Conservation (phyloP, 2,797 vertebrate genomes). For the Merluccius polli region DNA sequence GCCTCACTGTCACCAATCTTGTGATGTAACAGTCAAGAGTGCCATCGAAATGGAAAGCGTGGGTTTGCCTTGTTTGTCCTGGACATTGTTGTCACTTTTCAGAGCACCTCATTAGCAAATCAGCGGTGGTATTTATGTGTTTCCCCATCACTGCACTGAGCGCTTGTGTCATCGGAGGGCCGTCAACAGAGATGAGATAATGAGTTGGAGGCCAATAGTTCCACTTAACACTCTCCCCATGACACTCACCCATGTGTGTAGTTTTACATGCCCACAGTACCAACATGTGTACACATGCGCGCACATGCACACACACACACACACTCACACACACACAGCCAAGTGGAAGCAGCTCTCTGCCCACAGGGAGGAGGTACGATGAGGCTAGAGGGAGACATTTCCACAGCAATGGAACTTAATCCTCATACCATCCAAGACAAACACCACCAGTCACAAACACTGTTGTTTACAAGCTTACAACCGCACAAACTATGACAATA, state of each 20-base stretch:
- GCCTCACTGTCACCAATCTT: background rate
- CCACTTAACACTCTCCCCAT: slow-evolving; percentile 12
- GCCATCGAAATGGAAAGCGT: slow-evolving; percentile 8
- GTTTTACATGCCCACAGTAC: no score
- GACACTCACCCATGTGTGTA: no score
- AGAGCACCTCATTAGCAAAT: slow-evolving; percentile 49
- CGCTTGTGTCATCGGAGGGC: slow-evolving; percentile 39
- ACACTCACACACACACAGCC: background rate
- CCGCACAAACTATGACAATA: background rate
- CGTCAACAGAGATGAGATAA: slow-evolving; percentile 52
- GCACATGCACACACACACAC: background rate
- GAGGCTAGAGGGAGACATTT: background rate
- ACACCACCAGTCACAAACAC: background rate
- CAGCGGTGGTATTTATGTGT: slow-evolving; percentile 35
- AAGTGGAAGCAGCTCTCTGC: background rate
- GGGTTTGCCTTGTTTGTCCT: slow-evolving; percentile 8
- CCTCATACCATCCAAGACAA: background rate
- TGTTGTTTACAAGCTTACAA: background rate
- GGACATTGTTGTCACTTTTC: slow-evolving; percentile 23
- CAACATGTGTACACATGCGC: slow-evolving; percentile 36
- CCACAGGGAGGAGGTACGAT: background rate
- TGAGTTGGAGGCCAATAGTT: slow-evolving; percentile 41
- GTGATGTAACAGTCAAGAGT: slow-evolving; percentile 11
- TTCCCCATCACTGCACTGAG: slow-evolving; percentile 36
- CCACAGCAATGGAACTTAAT: background rate